Evolutionary conservation across 2,113 vertebrate genomes (phyloP), one percentile per base, ranked within the genome.

Genomic region (Clupea harengus): DNA sequence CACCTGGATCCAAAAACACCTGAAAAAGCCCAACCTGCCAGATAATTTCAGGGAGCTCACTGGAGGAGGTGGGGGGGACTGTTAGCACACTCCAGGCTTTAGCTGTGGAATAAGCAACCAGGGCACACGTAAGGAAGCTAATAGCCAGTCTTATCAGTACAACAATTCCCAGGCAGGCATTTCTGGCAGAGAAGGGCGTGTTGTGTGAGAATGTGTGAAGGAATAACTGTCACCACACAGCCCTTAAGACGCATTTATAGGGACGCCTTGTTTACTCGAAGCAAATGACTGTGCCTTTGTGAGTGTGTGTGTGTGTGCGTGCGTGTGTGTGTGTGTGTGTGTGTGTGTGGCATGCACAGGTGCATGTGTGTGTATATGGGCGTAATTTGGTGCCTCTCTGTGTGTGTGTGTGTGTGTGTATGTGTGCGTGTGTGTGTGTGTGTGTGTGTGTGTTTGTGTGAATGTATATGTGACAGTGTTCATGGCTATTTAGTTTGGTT

Each of bases 151-250:
- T 78, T 78, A 78, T 78, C 72, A 78, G 72, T 17, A 39, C 28
- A 78, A 32, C 28, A 39, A 78, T 39, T 25, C 60, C 32, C 13
- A 78, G 72, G 10, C 10, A 39, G 28, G 72, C 72, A 15, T 39
- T 78, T 78, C 28, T 32, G 72, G 32, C 72, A 39, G 28, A 13
- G 25, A 28, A 78, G 72, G 72, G 72, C 32, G 72, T 78, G 72
- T 78, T 78, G 72, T 78, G 72, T 32, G 72, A 78, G 72, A 39
- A 78, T 78, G 72, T 78, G 72, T 78, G 72, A 78, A 78, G 72
- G 72, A 78, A 78, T 78, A 78, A 78, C 72, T 78, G 72, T 78
- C 72, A 78, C 72, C 67, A 78, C 72, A 78, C 72, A 44, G 72
- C 28, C 72, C 72, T 32, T 39, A 39, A 78, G 72, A 17, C 72